Evolutionary conservation across 2,888 invertebrate species (phyloP), one percentile per base, ranked within the genome.

Genomic region (Oconnorella tubifera): DNA sequence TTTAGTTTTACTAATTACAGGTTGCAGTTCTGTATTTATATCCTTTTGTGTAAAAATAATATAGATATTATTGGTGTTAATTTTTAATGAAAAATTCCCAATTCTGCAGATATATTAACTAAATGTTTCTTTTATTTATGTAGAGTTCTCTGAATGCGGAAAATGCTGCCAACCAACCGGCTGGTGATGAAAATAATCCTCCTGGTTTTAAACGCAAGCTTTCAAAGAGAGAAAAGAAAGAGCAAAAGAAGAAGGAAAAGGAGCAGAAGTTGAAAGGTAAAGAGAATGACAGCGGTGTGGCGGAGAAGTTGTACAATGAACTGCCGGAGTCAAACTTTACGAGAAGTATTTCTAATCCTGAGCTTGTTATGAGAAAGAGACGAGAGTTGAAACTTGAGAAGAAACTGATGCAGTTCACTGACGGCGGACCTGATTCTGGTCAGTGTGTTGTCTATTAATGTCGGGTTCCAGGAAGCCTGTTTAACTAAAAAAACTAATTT

Each of bases 301-400:
- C 79, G 29, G 78, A 80, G 62, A 75, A 78, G 59, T 73, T 83
- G 58, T 83, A 82, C 72, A 88, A 76, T 49, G 97, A 97, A 85
- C 84, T 98, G 75, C 98, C 98, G 31, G 96, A 98, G 84, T 97
- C 96, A 60, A 96, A 77, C 66, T 99, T 99, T 84, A 99, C 98
- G 58, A 87, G 99, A 77, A 97, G 96, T 76, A 99, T 99, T 81
- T 98, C 97, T 70, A 99, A 99, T 85, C 99, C 99, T 2, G 99
- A 99, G 85, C 96, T 97, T 68, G 99, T 99, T 75, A 99, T 99
- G 99, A 87, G 96, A 70, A 88, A 97, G 59, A 86, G 97, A 62
- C 85, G 99, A 29, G 97, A 98, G 78, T 95, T 97, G 83, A 97
- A 97, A 82, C 86, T 98, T 62, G 98, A 99, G 82, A 89, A 91